Conservation (phyloP, 1,140 invertebrate species). For the Pseudachorutes palmiensis region DNA sequence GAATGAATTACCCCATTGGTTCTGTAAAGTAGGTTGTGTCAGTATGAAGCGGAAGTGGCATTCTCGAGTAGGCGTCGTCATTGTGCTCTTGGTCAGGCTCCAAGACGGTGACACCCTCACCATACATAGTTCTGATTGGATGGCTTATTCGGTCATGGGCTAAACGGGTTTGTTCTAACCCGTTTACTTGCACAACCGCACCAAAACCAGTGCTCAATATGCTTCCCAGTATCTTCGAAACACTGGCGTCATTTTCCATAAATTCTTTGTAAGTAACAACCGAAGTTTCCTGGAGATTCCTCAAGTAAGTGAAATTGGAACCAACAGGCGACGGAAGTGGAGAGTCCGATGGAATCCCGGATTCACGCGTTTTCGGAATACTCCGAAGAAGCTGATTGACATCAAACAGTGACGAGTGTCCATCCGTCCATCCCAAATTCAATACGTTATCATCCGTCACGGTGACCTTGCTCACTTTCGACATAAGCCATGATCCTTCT, state of each 20-base stretch:
- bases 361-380: no score
- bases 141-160: constrained; percentile 28
- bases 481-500: not conserved
- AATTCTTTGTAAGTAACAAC: constrained; percentile 20
- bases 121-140: constrained; percentile 31
- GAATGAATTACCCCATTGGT: constrained; percentile 28
- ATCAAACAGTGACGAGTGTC: constrained; percentile 23
- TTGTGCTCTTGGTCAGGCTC: constrained; percentile 24
- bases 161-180: constrained; percentile 17
- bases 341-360: no score
- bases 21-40: constrained; percentile 35
- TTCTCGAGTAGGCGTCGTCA: constrained; percentile 32
- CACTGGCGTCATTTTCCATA: constrained; percentile 21
- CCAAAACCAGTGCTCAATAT: constrained; percentile 25
- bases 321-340: no score
- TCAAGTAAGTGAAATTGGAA: not conserved
- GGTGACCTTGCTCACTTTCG: not conserved
- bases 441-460: not conserved
- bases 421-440: constrained; percentile 28
- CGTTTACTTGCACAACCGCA: constrained; percentile 19
- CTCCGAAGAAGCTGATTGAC: no score
- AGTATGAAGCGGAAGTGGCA: constrained; percentile 28
- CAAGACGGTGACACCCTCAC: constrained; percentile 17
- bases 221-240: constrained; percentile 23
- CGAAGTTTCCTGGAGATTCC: not conserved